Base-by-base conservation (phyloP, 2,888 invertebrate species). In the Marronus borbonicus region DNA sequence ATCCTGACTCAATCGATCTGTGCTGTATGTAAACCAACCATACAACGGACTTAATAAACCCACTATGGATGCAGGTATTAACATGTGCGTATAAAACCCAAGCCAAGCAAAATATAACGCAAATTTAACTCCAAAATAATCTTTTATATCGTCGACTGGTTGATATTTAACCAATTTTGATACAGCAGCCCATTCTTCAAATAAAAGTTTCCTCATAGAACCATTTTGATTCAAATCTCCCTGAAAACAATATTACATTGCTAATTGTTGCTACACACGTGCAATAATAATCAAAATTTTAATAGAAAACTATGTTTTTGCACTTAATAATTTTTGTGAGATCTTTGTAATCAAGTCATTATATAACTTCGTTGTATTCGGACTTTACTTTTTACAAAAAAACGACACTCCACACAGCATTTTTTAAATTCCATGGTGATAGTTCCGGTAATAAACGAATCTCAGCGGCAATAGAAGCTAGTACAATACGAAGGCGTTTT, bases 91-190 rank as follows among this genome's bases (percentile, higher is more conserved):
- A 86, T 96, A 96, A 89, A 95, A 96, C 55, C 96, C 96, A 66
- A 96, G 89, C 96, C 96, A 96, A 14, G 95, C 93, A 88, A 95
- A 96, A 87, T 96, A 96, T 78, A 96, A 89, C 0, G 94, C 95
- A 82, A 95, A 92, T 89, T 93, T 94, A 2, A 93, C 92, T 66
- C 94, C 94, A 86, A 94, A 94, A 87, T 95, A 94, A 84, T 94
- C 93, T 90, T 94, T 93, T 79, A 96, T 92, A 81, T 93, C 91
- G 86, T 95, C 94, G 78, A 95, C 88, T 1, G 95, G 95, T 85
- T 96, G 95, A 79, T 91, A 91, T 88, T 94, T 93, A 82, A 93
- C 91, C 90, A 93, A 93, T 87, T 93, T 94, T 68, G 88, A 90
- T 78, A 93, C 88, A 68, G 92, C 90, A 1, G 93, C 94, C 95